A percentile compares a stretch with the other conserved stretches of the same genome.
Evolutionary conservation across 1,140 invertebrate genomes (phyloP).

Genomic region (Tetragnatha versicolor): DNA sequence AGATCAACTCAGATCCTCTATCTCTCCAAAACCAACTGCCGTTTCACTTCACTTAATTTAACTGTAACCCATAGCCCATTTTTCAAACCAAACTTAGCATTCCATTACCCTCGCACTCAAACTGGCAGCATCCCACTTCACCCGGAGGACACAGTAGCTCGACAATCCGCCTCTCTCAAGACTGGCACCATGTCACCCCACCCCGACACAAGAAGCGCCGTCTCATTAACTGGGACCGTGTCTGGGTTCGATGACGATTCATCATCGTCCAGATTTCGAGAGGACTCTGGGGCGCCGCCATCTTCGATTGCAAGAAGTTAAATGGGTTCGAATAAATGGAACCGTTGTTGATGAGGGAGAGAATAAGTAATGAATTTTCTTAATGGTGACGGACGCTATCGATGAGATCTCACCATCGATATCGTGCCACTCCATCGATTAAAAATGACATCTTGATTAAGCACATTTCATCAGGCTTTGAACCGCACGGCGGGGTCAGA

Average conservation of each 20-base stretch:
- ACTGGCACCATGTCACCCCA: neutral
- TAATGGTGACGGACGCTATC: conserved; percentile 32
- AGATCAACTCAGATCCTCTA: too few species aligned
- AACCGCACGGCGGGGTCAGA: neutral
- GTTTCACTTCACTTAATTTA: too few species aligned
- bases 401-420: conserved; percentile 9
- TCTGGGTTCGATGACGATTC: too few species aligned
- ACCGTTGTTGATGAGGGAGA: neutral
- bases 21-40: too few species aligned
- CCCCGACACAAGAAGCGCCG: too few species aligned
- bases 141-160: too few species aligned
- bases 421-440: conserved; percentile 14
- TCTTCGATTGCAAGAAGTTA: neutral
- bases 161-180: neutral
- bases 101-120: too few species aligned
- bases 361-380: conserved; percentile 23
- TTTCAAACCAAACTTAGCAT: too few species aligned
- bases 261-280: neutral
- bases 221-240: too few species aligned
- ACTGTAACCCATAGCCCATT: too few species aligned
- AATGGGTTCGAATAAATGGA: neutral
- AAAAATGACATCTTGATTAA: conserved; percentile 30
- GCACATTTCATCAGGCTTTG: conserved; percentile 21
- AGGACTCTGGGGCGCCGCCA: neutral
- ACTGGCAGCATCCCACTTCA: too few species aligned